These are phyloP conservation scores for Sesia apiformis DNA, from an alignment of 2,888 invertebrate genomes.

Conservation along the genomic window DNA sequence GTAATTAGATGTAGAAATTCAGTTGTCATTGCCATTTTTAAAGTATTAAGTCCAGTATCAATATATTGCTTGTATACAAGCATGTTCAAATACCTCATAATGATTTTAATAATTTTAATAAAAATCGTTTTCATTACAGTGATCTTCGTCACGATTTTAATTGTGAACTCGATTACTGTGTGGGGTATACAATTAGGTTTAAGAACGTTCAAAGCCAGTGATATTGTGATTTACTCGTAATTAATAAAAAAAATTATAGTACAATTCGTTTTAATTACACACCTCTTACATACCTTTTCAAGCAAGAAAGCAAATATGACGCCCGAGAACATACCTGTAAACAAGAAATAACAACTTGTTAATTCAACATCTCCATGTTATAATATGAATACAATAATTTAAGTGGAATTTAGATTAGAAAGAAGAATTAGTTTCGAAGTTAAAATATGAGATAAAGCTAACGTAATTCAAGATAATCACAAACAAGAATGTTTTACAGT, in stretches of 20 bases:
- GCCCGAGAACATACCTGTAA: no score
- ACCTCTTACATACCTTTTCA: constrained; percentile 1
- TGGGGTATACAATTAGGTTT: constrained; percentile 16
- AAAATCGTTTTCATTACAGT: constrained; percentile 19
- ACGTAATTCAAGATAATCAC: no score
- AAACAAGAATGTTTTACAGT: no score
- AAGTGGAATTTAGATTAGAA: no score
- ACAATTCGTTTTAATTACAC: not conserved
- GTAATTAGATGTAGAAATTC: not conserved
- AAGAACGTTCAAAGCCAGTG: constrained; percentile 27
- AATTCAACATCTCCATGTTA: no score
- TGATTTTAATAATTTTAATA: not conserved
- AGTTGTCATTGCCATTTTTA: not conserved
- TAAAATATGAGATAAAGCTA: no score
- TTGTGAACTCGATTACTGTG: constrained; percentile 61
- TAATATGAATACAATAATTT: no score
- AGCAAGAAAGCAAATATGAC: no score
- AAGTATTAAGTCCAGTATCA: not conserved
- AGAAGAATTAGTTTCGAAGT: no score
- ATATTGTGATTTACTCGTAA: constrained; percentile 14
- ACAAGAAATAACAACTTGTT: no score
- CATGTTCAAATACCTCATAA: not conserved
- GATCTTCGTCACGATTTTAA: constrained; percentile 51
- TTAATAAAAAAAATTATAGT: not conserved
- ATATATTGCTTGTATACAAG: not conserved